A percentile compares a stretch with the other conserved stretches of the same genome.
Evolutionary conservation across 2,797 vertebrate genomes (phyloP).

Genomic region (Eospalax fontanierii): DNA sequence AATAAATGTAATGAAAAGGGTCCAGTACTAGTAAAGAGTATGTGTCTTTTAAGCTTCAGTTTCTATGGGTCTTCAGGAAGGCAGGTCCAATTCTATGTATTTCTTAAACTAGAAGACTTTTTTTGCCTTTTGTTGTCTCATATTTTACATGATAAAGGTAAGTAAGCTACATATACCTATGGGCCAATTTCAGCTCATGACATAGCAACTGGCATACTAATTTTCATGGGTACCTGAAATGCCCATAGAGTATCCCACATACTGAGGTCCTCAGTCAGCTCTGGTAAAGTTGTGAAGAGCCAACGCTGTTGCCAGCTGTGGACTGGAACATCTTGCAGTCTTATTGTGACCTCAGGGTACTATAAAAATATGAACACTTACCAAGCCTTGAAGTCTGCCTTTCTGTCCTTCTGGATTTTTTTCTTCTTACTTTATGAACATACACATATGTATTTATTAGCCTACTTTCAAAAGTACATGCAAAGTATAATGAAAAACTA

Average conservation of each 20-base stretch:
- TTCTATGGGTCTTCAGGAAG: background rate
- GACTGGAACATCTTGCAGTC: background rate
- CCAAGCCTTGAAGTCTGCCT: background rate
- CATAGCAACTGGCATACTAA: background rate
- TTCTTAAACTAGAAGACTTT: slow-evolving; percentile 37
- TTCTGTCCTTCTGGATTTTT: background rate
- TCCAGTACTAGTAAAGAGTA: background rate
- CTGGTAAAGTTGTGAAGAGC: background rate
- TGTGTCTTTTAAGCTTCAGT: background rate
- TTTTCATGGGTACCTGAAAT: background rate
- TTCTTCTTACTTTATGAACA: slow-evolving; percentile 38
- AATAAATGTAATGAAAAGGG: background rate
- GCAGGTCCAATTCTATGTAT: background rate
- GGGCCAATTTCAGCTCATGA: slow-evolving; percentile 13
- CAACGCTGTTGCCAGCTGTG: background rate
- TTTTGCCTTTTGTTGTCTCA: background rate
- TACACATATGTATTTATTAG: background rate
- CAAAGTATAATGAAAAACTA: slow-evolving; percentile 76
- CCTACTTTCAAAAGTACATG: slow-evolving; percentile 52
- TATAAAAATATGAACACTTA: slow-evolving; percentile 9
- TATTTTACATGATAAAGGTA: slow-evolving; percentile 20
- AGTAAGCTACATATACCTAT: slow-evolving; percentile 14
- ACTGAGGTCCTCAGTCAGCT: background rate
- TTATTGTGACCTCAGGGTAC: background rate
- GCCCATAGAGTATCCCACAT: background rate